Evolutionary conservation across 2,113 vertebrate genomes (phyloP).

Genomic region (Pithys albifrons): DNA sequence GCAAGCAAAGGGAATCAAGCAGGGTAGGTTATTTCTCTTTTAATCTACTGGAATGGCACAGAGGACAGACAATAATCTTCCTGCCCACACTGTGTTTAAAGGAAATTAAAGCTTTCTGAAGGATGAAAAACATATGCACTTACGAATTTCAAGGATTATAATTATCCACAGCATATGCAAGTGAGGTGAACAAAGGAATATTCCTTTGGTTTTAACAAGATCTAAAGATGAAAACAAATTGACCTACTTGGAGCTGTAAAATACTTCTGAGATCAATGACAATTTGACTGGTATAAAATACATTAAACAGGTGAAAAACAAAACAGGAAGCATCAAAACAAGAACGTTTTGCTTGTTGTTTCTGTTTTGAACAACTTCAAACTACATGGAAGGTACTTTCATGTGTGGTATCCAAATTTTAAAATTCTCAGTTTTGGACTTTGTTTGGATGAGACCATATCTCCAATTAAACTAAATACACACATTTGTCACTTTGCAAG

Average conservation of each 20-base stretch:
- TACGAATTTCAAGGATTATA: neutral
- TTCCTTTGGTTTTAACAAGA: neutral
- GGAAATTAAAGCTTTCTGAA: slow-evolving; percentile 13
- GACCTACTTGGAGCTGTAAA: neutral
- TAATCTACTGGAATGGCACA: neutral
- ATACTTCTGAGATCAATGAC: neutral
- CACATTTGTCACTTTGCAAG: neutral
- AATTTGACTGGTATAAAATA: neutral
- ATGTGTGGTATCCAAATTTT: neutral
- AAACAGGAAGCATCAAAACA: neutral
- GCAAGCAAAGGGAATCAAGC: neutral
- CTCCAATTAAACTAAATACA: neutral
- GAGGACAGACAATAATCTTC: neutral
- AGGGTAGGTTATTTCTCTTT: neutral
- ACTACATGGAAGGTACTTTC: neutral
- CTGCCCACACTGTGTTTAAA: neutral
- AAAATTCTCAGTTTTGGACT: neutral
- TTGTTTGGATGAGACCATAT: neutral
- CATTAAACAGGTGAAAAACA: neutral
- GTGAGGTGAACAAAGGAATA: neutral
- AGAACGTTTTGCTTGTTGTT: neutral
- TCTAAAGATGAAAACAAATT: neutral
- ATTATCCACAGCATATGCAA: neutral
- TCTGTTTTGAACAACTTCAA: neutral
- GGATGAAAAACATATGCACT: neutral